These are phyloP conservation scores for Cotesia congregata DNA, from an alignment of 2,888 invertebrate genomes.

Conservation along the genomic window DNA sequence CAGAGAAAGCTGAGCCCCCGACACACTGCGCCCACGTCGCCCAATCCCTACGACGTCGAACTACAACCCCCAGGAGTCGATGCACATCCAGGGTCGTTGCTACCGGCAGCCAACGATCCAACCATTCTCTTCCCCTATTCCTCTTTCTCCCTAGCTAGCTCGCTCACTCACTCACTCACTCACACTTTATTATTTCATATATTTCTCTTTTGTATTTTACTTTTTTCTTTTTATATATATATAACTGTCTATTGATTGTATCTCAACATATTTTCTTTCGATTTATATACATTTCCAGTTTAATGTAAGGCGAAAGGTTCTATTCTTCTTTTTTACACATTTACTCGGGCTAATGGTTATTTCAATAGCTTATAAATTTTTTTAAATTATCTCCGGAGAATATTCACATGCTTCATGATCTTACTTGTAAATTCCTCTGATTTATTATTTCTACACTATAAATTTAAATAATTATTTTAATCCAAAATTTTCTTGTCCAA, in stretches of 20 bases:
- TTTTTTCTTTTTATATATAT: background rate
- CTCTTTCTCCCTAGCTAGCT: background rate
- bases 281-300: background rate
- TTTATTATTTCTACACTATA: background rate
- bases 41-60: conserved; percentile 51
- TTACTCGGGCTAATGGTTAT: background rate
- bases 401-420: too few species aligned
- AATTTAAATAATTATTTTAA: background rate
- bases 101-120: conserved; percentile 69
- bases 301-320: background rate
- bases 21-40: conserved; percentile 41
- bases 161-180: background rate
- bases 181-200: background rate
- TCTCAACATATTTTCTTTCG: background rate
- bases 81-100: conserved; percentile 70
- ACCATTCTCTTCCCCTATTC: conserved; percentile 55
- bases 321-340: background rate
- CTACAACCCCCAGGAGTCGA: conserved; percentile 69
- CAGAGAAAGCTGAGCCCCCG: background rate
- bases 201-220: background rate
- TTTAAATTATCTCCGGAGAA: too few species aligned
- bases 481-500: too few species aligned
- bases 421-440: too few species aligned
- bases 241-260: background rate
- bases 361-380: background rate